A percentile compares a stretch with the other conserved stretches of the same genome.
Conservation (phyloP, 2,888 invertebrate species). For the Ophion slaviceki region DNA sequence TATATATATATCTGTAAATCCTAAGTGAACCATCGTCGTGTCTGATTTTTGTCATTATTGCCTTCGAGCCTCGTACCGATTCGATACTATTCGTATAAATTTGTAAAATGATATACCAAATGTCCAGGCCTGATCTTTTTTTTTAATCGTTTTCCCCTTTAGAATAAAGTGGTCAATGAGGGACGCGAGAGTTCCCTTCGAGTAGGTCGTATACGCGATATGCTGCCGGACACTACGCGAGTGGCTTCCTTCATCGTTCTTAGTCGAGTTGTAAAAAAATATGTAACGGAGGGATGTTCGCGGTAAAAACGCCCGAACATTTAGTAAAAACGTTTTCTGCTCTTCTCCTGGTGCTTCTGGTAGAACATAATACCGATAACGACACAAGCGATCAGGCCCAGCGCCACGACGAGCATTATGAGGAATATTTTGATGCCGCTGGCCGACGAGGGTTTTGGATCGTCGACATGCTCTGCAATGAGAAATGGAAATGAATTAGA, state of each 20-base stretch:
- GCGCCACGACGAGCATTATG: constrained; percentile 92
- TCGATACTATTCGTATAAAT: background rate
- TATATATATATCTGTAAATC: background rate
- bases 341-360: constrained; percentile 95
- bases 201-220: background rate
- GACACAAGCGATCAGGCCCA: constrained; percentile 92
- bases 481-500: constrained; percentile 27
- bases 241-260: background rate
- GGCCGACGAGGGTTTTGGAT: constrained; percentile 92
- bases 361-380: constrained; percentile 96
- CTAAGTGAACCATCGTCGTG: background rate
- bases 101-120: background rate
- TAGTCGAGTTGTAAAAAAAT: background rate
- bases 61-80: background rate
- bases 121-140: background rate
- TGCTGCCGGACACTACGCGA: background rate
- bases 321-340: constrained; percentile 93
- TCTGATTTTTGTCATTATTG: background rate
- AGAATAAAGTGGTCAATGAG: background rate
- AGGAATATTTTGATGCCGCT: constrained; percentile 96
- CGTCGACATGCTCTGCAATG: constrained; percentile 91
- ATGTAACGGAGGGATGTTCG: background rate
- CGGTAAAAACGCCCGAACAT: background rate
- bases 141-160: background rate
- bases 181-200: background rate